These are phyloP conservation scores for Bellardia pandia DNA, from an alignment of 2,888 invertebrate species.

Conservation along the genomic window DNA sequence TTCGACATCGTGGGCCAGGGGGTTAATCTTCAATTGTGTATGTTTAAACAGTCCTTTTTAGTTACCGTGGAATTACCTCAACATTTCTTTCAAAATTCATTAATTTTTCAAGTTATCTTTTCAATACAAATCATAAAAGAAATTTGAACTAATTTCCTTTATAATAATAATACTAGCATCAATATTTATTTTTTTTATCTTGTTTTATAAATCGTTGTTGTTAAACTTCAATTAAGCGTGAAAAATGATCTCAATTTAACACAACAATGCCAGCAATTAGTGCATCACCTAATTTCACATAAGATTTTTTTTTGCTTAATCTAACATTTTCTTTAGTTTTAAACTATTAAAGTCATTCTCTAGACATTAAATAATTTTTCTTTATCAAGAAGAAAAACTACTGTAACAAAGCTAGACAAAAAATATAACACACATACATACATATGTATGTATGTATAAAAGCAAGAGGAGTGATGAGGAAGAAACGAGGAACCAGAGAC, in stretches of 20 bases:
- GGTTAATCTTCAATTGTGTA: too few species aligned
- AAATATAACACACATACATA: background rate
- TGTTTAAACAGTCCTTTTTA: too few species aligned
- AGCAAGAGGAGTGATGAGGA: background rate
- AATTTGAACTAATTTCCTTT: background rate
- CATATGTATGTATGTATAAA: background rate
- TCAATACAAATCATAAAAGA: too few species aligned
- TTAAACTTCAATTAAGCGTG: conserved; percentile 40
- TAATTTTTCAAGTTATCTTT: too few species aligned
- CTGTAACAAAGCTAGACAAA: conserved; percentile 24
- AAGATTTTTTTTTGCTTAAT: background rate
- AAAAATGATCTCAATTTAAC: conserved; percentile 57
- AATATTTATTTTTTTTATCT: background rate
- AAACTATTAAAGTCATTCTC: conserved; percentile 56
- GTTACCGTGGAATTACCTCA: too few species aligned
- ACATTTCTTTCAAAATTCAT: too few species aligned
- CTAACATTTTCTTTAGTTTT: background rate
- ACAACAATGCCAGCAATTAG: conserved; percentile 68
- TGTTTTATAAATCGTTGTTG: background rate
- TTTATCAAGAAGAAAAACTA: conserved; percentile 38
- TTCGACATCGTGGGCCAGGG: too few species aligned
- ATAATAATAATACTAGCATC: background rate
- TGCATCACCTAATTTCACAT: conserved; percentile 49
- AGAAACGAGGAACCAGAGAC: background rate
- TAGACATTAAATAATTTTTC: conserved; percentile 50